Percentiles rank a stretch among this genome's conserved stretches.
phyloP scores from a whole-genome alignment of 2,888 invertebrate genomes.

The Sphinx pinastri region DNA sequence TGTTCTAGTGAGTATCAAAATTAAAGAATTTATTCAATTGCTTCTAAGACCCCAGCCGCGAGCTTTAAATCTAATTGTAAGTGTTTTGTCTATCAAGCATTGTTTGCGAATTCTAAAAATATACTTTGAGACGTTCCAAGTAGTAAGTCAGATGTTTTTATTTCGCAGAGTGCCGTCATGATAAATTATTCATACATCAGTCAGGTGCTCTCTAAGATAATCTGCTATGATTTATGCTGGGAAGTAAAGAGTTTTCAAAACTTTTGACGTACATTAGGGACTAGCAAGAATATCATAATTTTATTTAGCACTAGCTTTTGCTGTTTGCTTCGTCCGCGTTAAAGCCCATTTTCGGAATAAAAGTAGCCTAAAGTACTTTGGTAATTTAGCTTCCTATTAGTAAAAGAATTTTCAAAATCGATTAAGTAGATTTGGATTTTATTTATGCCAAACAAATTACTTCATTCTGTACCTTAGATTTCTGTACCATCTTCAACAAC shows the following conservation, averaged over 20 bases:
- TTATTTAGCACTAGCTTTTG: not conserved
- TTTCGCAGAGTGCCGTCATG: conserved; percentile 35
- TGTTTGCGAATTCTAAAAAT: conserved; percentile 4
- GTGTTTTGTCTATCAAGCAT: conserved; percentile 6
- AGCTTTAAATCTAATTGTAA: conserved; percentile 28
- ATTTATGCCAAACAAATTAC: too few relatives aligned
- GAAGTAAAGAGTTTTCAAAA: conserved; percentile 29
- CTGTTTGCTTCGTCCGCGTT: not conserved
- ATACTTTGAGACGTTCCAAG: conserved; percentile 15
- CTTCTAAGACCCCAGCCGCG: not conserved
- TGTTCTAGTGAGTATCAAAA: not conserved
- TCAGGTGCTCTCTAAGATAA: conserved; percentile 48
- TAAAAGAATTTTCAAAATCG: too few relatives aligned
- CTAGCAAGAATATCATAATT: not conserved
- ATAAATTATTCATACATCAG: conserved; percentile 55
- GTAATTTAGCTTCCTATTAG: too few relatives aligned
- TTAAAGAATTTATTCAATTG: not conserved
- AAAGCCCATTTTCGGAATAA: not conserved
- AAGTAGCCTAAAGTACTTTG: not conserved
- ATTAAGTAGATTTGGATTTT: too few relatives aligned
- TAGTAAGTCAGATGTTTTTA: conserved; percentile 29
- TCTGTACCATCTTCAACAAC: too few relatives aligned
- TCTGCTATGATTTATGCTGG: conserved; percentile 55
- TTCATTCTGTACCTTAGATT: too few relatives aligned
- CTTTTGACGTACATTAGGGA: not conserved